phyloP scores from a whole-genome alignment of 2,113 vertebrate species.

The Condylura cristata region DNA sequence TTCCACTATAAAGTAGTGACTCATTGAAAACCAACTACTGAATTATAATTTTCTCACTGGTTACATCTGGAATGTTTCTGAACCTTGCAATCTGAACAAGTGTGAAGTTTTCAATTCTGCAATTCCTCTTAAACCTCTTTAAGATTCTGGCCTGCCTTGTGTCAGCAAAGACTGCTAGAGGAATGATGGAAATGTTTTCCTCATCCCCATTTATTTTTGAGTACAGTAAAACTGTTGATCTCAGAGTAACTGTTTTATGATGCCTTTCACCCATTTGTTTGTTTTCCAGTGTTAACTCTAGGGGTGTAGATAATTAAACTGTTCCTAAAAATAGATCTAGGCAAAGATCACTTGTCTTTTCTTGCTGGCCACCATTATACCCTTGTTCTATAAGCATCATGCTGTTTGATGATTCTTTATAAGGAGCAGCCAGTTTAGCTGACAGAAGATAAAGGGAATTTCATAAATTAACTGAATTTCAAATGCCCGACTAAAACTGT shows the following conservation, averaged over 20 bases:
- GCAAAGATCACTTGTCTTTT: slow-evolving; percentile 77
- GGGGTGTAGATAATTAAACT: slow-evolving; percentile 78
- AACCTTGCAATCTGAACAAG: slow-evolving; percentile 46
- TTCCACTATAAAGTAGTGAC: neutral
- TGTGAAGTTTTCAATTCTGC: slow-evolving; percentile 14
- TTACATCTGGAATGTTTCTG: slow-evolving; percentile 38
- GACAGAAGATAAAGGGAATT: slow-evolving; percentile 51
- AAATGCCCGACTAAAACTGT: slow-evolving; percentile 19
- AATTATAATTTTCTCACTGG: slow-evolving; percentile 6
- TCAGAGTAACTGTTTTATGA: slow-evolving; percentile 29
- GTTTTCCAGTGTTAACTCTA: slow-evolving; percentile 77
- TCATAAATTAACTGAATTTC: slow-evolving; percentile 31
- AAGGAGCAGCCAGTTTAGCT: slow-evolving; percentile 52
- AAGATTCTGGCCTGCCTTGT: slow-evolving; percentile 40
- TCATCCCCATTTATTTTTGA: slow-evolving; percentile 17
- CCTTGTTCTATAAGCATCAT: slow-evolving; percentile 72
- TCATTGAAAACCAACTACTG: slow-evolving; percentile 24
- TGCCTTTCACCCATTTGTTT: slow-evolving; percentile 72
- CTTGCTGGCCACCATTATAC: slow-evolving; percentile 47
- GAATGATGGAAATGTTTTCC: slow-evolving; percentile 28
- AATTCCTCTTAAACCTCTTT: slow-evolving; percentile 37
- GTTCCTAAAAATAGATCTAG: slow-evolving; percentile 83
- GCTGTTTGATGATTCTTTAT: slow-evolving; percentile 73
- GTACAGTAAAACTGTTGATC: slow-evolving; percentile 30
- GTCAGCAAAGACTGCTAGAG: slow-evolving; percentile 18